These are phyloP conservation scores for Cistogaster globosa DNA, from an alignment of 2,888 invertebrate species.

Conservation along the genomic window DNA sequence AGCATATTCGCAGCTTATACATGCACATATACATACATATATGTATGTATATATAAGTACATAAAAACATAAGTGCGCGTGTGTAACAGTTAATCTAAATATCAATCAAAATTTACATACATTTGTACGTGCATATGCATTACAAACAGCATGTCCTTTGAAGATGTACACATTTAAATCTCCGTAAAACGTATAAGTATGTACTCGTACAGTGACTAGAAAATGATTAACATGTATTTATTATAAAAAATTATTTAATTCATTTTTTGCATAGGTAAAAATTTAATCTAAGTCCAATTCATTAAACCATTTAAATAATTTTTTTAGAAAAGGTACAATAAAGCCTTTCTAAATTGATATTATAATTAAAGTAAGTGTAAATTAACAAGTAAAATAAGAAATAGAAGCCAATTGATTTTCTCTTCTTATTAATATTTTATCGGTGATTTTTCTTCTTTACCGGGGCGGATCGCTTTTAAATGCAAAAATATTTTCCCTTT, in stretches of 20 bases:
- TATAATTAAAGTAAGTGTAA: too few relatives aligned
- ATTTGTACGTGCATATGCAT: too few relatives aligned
- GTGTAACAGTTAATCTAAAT: slow-evolving; percentile 10
- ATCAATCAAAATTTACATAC: slow-evolving; percentile 1
- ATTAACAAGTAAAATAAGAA: too few relatives aligned
- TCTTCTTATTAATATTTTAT: too few relatives aligned
- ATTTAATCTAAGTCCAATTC: not conserved
- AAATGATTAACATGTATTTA: slow-evolving; percentile 22
- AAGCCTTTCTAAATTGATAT: not conserved
- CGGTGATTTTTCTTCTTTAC: too few relatives aligned
- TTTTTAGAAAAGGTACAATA: too few relatives aligned
- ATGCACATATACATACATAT: not conserved
- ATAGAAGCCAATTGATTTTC: too few relatives aligned
- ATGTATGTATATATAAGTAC: not conserved
- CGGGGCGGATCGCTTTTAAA: too few relatives aligned
- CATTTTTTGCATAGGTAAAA: not conserved
- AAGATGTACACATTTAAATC: not conserved
- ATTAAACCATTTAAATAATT: too few relatives aligned
- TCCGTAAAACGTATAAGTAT: not conserved
- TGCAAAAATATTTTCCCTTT: too few relatives aligned
- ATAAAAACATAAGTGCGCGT: not conserved
- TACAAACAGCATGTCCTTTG: too few relatives aligned
- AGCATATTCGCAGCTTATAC: not conserved
- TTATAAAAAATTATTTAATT: slow-evolving; percentile 2
- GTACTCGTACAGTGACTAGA: slow-evolving; percentile 1